Evolutionary conservation across 2,113 vertebrate species (phyloP).

Genomic region (Clarias macrocephalus): DNA sequence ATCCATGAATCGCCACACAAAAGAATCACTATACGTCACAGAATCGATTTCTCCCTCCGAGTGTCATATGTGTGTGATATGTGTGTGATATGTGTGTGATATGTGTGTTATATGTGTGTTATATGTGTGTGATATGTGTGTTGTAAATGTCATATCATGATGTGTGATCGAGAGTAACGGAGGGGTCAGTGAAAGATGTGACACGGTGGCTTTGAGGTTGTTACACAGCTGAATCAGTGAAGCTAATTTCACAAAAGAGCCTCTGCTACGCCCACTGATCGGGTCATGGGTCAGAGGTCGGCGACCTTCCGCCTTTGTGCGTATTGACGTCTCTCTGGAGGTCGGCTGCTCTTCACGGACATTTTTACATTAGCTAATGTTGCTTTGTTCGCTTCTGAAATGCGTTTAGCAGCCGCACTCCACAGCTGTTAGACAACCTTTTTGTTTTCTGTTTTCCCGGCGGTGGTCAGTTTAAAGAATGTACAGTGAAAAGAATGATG

Average conservation of each 20-base stretch:
- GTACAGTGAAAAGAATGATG: not conserved
- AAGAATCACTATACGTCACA: too few species aligned
- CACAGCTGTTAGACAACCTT: conserved; percentile 19
- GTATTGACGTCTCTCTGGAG: conserved; percentile 71
- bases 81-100: not conserved
- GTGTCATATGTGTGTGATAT: not conserved
- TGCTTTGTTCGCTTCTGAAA: conserved; percentile 58
- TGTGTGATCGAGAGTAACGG: not conserved
- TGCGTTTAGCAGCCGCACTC: conserved; percentile 13
- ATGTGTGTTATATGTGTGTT: not conserved
- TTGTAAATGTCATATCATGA: not conserved
- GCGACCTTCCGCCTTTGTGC: conserved; percentile 76
- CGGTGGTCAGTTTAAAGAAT: not conserved
- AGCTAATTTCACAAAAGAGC: conserved; percentile 71
- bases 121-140: not conserved
- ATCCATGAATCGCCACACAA: too few species aligned
- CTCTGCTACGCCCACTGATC: conserved; percentile 64
- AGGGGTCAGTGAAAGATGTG: not conserved
- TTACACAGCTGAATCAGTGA: conserved; percentile 71
- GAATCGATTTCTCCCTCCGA: too few species aligned
- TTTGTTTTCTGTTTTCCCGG: not conserved
- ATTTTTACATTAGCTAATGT: conserved; percentile 67
- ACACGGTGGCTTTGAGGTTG: conserved; percentile 58
- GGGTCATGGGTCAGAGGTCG: conserved; percentile 76
- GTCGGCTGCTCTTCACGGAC: conserved; percentile 60